These are phyloP conservation scores for Peromyscus melanophrys DNA, from an alignment of 2,797 vertebrate genomes.

Conservation along the genomic window DNA sequence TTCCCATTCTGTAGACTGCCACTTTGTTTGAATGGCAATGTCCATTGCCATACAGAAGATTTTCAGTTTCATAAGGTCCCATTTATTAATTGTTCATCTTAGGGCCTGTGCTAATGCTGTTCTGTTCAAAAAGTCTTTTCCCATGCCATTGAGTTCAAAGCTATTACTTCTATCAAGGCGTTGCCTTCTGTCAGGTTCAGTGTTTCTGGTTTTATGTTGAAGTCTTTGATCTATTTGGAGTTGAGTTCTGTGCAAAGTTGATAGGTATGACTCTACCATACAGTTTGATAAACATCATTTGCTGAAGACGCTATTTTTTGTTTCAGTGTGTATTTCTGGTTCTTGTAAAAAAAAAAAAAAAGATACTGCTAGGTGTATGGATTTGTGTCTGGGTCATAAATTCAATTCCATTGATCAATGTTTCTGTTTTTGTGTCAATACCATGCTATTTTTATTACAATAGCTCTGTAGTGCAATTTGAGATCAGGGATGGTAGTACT, in stretches of 20 bases:
- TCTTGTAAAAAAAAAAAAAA: no score
- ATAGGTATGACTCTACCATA: neutral
- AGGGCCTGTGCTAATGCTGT: neutral
- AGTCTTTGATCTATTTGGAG: neutral
- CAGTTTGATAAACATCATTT: neutral
- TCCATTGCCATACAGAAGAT: neutral
- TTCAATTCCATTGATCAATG: neutral
- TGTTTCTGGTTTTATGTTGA: neutral
- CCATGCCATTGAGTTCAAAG: no score
- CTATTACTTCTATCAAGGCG: neutral
- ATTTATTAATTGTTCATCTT: neutral
- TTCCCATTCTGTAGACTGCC: neutral
- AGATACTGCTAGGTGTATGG: neutral
- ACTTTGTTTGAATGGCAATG: neutral
- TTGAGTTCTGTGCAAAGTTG: neutral
- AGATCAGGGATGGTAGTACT: neutral
- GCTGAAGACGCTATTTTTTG: neutral
- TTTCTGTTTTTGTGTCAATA: neutral
- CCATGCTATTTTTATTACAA: neutral
- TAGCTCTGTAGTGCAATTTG: neutral
- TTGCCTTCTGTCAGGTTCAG: no score
- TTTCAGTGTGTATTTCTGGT: no score
- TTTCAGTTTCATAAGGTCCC: neutral
- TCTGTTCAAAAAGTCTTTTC: no score
- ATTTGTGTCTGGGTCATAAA: neutral